These are phyloP conservation scores for Diorhabda elongata DNA, from an alignment of 1,140 invertebrate genomes.

Conservation along the genomic window DNA sequence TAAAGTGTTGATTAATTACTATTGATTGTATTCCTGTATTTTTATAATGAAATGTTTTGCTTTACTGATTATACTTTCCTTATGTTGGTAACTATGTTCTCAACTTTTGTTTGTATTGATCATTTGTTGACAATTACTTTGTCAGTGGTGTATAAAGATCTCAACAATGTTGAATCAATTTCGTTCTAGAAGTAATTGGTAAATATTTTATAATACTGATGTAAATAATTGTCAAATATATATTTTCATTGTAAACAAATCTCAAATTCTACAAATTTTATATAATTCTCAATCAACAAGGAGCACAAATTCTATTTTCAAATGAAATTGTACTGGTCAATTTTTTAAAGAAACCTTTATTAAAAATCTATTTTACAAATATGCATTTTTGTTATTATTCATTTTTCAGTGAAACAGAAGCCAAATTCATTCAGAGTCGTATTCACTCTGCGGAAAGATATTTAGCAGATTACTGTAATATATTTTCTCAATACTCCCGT, in stretches of 20 bases:
- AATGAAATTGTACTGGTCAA: conserved; percentile 13
- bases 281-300: not conserved
- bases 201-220: conserved; percentile 25
- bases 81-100: conserved; percentile 22
- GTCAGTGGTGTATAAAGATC: conserved; percentile 12
- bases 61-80: conserved; percentile 28
- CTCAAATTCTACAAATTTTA: not conserved
- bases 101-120: conserved; percentile 29
- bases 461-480: conserved; percentile 62
- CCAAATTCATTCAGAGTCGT: conserved; percentile 68
- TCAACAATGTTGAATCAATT: conserved; percentile 35
- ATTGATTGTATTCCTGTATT: conserved; percentile 45
- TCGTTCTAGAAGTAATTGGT: conserved; percentile 32
- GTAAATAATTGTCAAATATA: not conserved
- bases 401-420: conserved; percentile 55
- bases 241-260: not conserved
- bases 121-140: conserved; percentile 9
- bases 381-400: not conserved
- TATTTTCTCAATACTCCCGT: conserved; percentile 61
- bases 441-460: conserved; percentile 64
- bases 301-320: conserved; percentile 8
- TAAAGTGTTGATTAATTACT: conserved; percentile 40
- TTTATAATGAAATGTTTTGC: conserved; percentile 45
- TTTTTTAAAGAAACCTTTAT: conserved; percentile 11
- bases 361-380: conserved; percentile 10